These are phyloP conservation scores for Aspidiotus destructor DNA, from an alignment of 2,888 invertebrate species.

Conservation along the genomic window DNA sequence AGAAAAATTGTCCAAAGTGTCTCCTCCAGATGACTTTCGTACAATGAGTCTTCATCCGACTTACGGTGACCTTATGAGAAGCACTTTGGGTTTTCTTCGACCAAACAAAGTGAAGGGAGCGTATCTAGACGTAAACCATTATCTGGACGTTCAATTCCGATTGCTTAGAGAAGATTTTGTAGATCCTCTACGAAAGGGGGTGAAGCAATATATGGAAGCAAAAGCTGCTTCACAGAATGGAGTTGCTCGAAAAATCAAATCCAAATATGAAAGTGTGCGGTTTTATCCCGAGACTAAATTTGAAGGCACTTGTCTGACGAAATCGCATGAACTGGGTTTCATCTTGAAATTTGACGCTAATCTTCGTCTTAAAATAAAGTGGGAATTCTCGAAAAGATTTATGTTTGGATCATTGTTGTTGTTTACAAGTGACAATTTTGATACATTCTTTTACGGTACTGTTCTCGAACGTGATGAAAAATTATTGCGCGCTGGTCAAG, in stretches of 20 bases:
- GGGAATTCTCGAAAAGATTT: conserved; percentile 50
- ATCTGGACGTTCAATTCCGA: conserved; percentile 67
- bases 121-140: conserved; percentile 57
- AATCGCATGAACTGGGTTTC: conserved; percentile 35
- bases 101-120: conserved; percentile 54
- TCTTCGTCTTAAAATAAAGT: conserved; percentile 40
- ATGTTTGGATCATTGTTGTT: conserved; percentile 66
- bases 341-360: conserved; percentile 35
- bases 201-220: conserved; percentile 3
- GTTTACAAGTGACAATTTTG: conserved; percentile 60
- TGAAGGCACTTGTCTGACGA: conserved; percentile 17
- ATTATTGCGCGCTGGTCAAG: conserved; percentile 16
- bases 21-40: conserved; percentile 47
- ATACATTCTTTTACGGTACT: conserved; percentile 57
- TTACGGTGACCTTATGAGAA: conserved; percentile 42
- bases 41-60: conserved; percentile 49
- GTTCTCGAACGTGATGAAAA: conserved; percentile 49
- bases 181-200: conserved; percentile 58
- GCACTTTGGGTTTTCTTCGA: conserved; percentile 45
- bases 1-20: conserved; percentile 38
- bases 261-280: conserved; percentile 54
- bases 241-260: conserved; percentile 11
- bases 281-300: conserved; percentile 48
- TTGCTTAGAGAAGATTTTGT: conserved; percentile 71
- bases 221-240: background rate